Conservation (phyloP, 2,888 invertebrate species). For the Ditula angustiorana region DNA sequence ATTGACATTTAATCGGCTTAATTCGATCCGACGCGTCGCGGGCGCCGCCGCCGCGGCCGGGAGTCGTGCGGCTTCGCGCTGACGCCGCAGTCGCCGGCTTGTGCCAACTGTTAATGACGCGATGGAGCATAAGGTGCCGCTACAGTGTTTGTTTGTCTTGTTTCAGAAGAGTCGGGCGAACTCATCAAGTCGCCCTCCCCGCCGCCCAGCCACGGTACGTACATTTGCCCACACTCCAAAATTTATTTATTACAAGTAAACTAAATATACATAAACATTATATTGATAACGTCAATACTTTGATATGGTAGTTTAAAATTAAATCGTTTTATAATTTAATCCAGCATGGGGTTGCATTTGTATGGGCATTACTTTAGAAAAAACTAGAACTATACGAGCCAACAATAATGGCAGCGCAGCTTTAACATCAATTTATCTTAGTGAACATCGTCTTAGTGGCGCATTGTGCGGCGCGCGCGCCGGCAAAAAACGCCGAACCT, state of each 20-base stretch:
- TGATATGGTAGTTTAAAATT: too few species aligned
- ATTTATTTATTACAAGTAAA: neutral
- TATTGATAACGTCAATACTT: too few species aligned
- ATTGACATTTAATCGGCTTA: slow-evolving; percentile 38
- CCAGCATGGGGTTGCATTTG: slow-evolving; percentile 6
- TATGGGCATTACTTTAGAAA: slow-evolving; percentile 25
- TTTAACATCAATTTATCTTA: slow-evolving; percentile 33
- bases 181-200: slow-evolving; percentile 92
- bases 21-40: slow-evolving; percentile 33
- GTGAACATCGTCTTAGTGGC: slow-evolving; percentile 18
- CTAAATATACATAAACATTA: too few species aligned
- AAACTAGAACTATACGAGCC: neutral
- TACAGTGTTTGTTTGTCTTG: slow-evolving; percentile 48
- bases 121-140: neutral
- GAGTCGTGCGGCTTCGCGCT: slow-evolving; percentile 37
- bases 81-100: too few species aligned
- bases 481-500: slow-evolving; percentile 36
- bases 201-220: slow-evolving; percentile 90
- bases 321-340: too few species aligned
- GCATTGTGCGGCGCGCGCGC: slow-evolving; percentile 45
- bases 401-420: slow-evolving; percentile 11
- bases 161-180: slow-evolving; percentile 85
- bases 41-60: slow-evolving; percentile 35
- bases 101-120: neutral
- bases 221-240: neutral